These are phyloP conservation scores for Prenolepis imparis DNA, from an alignment of 2,888 invertebrate genomes.

Conservation along the genomic window DNA sequence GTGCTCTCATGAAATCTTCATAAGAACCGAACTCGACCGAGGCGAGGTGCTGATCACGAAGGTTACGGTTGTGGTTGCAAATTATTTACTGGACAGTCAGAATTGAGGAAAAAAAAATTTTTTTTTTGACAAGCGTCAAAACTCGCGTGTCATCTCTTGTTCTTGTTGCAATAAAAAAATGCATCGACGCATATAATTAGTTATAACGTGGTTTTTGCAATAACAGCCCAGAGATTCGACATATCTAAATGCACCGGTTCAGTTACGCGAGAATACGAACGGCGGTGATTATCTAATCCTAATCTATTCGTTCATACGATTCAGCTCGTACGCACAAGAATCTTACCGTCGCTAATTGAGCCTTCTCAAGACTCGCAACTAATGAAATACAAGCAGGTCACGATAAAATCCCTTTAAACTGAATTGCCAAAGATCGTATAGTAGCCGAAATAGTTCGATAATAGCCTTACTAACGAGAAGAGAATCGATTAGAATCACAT, in stretches of 20 bases:
- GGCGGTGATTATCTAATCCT: neutral
- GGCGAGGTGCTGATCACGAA: neutral
- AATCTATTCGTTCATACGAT: constrained; percentile 37
- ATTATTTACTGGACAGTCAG: neutral
- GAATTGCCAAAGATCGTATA: constrained; percentile 28
- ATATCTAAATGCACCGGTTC: constrained; percentile 21
- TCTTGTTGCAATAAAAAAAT: neutral
- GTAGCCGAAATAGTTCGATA: neutral
- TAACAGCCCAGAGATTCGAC: constrained; percentile 42
- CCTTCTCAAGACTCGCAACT: constrained; percentile 36
- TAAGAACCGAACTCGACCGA: constrained; percentile 2
- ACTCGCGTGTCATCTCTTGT: neutral
- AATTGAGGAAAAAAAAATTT: neutral
- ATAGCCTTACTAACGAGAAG: neutral
- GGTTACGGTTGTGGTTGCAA: neutral
- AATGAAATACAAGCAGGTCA: constrained; percentile 49
- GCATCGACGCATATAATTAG: constrained; percentile 28
- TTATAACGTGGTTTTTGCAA: constrained; percentile 49
- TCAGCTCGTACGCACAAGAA: constrained; percentile 38
- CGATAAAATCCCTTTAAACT: constrained; percentile 46
- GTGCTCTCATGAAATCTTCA: neutral
- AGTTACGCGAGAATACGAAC: neutral
- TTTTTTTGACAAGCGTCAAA: neutral
- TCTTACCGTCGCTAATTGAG: constrained; percentile 34
- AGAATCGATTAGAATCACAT: constrained; percentile 38